These are phyloP conservation scores for Eudemis profundana DNA, from an alignment of 2,888 invertebrate species.

Conservation along the genomic window DNA sequence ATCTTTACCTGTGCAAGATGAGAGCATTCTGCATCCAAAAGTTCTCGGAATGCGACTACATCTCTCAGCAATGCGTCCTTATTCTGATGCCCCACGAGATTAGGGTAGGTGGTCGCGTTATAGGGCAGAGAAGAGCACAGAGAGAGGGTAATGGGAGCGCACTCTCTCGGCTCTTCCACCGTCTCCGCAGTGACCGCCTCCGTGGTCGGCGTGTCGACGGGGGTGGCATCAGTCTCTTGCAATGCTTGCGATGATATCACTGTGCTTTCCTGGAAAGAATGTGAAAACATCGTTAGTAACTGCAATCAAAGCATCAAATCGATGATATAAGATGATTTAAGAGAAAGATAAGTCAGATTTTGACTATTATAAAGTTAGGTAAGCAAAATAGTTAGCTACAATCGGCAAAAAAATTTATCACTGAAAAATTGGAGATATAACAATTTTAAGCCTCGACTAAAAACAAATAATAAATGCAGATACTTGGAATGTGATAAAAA, in stretches of 20 bases:
- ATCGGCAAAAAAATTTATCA: too few species aligned
- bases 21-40: constrained; percentile 96
- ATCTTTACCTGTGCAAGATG: constrained; percentile 88
- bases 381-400: too few species aligned
- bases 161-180: constrained; percentile 87
- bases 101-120: constrained; percentile 94
- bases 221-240: constrained; percentile 72
- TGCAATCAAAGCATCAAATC: neutral
- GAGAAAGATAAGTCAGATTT: too few species aligned
- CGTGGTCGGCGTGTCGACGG: constrained; percentile 71
- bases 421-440: too few species aligned
- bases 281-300: constrained; percentile 18
- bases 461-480: too few species aligned
- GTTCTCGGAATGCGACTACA: constrained; percentile 92
- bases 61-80: constrained; percentile 88
- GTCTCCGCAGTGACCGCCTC: constrained; percentile 70
- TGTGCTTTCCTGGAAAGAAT: constrained; percentile 74
- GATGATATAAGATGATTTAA: neutral
- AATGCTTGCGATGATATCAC: constrained; percentile 77
- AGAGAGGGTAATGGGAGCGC: constrained; percentile 87
- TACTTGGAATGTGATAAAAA: too few species aligned
- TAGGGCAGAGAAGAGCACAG: constrained; percentile 90
- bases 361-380: too few species aligned
- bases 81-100: constrained; percentile 88
- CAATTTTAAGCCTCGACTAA: too few species aligned